Evolutionary conservation across 2,888 invertebrate genomes (phyloP).

Genomic region (Arge pagana): DNA sequence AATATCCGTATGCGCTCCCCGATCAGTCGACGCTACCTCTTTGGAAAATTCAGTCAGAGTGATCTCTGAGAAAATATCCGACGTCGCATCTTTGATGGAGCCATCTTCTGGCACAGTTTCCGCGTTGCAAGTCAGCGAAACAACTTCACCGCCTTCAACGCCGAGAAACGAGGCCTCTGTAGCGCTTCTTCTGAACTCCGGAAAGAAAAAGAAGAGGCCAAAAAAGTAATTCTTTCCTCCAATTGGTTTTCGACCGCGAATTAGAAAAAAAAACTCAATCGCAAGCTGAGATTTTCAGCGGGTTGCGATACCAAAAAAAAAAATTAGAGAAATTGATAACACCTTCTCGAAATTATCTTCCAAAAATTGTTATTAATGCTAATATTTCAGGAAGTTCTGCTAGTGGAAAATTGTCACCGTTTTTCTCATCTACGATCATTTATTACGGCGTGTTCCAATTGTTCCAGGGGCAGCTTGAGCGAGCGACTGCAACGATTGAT

Average conservation of each 20-base stretch:
- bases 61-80: constrained; percentile 34
- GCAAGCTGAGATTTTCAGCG: not conserved
- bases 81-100: constrained; percentile 22
- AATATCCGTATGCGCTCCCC: constrained; percentile 9
- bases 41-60: not conserved
- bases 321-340: not conserved
- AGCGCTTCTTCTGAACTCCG: constrained; percentile 22
- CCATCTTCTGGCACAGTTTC: not conserved
- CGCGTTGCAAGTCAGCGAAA: constrained; percentile 22
- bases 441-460: too few species aligned
- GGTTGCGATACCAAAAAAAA: not conserved
- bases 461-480: constrained; percentile 42
- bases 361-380: constrained; percentile 1
- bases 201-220: constrained; percentile 33
- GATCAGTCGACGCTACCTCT: constrained; percentile 2
- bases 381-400: too few species aligned
- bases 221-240: constrained; percentile 34
- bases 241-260: not conserved
- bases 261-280: not conserved
- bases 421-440: too few species aligned
- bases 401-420: too few species aligned
- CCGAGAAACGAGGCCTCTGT: not conserved
- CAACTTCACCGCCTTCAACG: constrained; percentile 28
- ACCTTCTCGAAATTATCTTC: constrained; percentile 13
- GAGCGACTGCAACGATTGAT: constrained; percentile 40